A percentile compares a stretch with the other conserved stretches of the same genome.
These are phyloP conservation scores for Hoplodrina ambigua DNA, from an alignment of 2,888 invertebrate species.

Conservation along the genomic window DNA sequence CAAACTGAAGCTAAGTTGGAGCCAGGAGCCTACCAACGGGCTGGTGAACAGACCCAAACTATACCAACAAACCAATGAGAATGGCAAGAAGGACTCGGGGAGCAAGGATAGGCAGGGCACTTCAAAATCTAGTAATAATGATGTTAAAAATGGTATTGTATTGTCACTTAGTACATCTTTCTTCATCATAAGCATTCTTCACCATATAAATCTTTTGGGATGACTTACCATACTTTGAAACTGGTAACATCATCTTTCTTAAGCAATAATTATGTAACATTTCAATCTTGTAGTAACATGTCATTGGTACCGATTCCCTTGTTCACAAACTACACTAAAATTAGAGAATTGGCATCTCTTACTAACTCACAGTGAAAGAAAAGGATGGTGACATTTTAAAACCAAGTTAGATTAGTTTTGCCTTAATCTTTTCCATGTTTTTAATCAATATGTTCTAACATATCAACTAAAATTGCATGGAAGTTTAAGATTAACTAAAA, in stretches of 20 bases:
- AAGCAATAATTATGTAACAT: no score
- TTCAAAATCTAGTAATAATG: conserved; percentile 76
- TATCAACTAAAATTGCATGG: no score
- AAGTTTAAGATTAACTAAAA: no score
- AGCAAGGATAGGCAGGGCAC: conserved; percentile 78
- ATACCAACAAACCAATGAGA: conserved; percentile 84
- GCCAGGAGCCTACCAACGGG: conserved; percentile 92
- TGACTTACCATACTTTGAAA: neutral
- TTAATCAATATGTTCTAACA: no score
- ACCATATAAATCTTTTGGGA: neutral
- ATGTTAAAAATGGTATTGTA: conserved; percentile 80
- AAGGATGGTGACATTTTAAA: no score
- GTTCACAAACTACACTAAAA: no score
- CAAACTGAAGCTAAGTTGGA: conserved; percentile 96
- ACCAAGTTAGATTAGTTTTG: no score
- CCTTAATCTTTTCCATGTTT: no score
- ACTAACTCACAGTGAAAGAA: no score
- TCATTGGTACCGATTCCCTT: no score
- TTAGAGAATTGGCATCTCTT: no score
- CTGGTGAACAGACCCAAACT: conserved; percentile 92
- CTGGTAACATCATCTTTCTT: neutral
- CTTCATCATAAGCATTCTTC: conserved; percentile 5
- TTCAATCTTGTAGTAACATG: neutral
- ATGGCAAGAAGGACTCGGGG: conserved; percentile 81
- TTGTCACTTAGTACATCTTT: conserved; percentile 29